Evolutionary conservation across 2,888 invertebrate genomes (phyloP), one percentile per base, ranked within the genome.

Genomic region (Drosophila mettleri): DNA sequence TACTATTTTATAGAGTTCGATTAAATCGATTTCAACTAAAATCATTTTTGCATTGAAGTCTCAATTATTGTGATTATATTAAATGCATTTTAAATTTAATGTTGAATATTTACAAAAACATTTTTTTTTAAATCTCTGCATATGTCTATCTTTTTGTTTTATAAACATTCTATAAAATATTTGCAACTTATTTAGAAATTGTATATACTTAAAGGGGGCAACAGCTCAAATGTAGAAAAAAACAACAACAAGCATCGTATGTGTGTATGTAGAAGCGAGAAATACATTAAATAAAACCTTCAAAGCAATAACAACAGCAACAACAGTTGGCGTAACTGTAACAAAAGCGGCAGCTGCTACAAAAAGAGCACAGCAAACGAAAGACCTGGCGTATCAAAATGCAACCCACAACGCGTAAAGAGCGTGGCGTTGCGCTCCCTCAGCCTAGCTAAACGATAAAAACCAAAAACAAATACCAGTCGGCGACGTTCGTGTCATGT

Each of bases 301-400:
- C 71, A 73, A 34, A 69, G 45, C 33, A 60, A 53, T 62, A 69
- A 45, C 34, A 39, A 46, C 45, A 49, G 31, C 31, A 62, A 43
- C 43, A 46, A 20, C 51, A 34, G 51, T 34, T 51, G 36, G 36
- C n/a, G 49, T 27, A 52, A 52, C 36, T 38, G 55, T 36, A 74
- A 71, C 67, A 59, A 63, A 46, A 65, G 57, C 67, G 60, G 53
- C 68, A 67, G 81, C 81, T 73, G 74, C 77, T 82, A 36, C 33
- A 49, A 72, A 72, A 74, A 65, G 69, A 79, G 64, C 76, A 76
- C 51, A 87, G 80, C 74, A 68, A 78, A 59, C 76, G 69, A 72
- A 72, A 72, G 63, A 80, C 85, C 83, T 72, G 82, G 85, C 85
- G 87, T 86, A 87, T 86, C 87, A 86, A 87, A 86, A 86, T 64